Conservation (phyloP, 2,888 invertebrate genomes). For the Salticus scenicus region DNA sequence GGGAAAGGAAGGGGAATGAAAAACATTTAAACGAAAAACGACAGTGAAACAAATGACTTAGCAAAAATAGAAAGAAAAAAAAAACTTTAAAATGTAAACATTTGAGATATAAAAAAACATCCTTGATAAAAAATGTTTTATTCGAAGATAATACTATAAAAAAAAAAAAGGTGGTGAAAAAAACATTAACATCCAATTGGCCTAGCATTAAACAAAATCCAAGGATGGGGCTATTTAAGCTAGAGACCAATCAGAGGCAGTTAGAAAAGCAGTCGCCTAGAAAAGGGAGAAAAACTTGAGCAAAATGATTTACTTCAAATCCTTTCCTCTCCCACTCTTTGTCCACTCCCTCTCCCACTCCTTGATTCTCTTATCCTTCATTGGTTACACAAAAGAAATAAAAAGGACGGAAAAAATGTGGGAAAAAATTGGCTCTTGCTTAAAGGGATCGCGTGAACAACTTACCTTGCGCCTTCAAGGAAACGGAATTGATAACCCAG, state of each 20-base stretch:
- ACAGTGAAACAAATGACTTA: conserved; percentile 63
- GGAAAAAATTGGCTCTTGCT: conserved; percentile 47
- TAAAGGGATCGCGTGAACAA: conserved; percentile 66
- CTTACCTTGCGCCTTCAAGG: conserved; percentile 59
- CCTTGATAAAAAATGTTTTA: not conserved
- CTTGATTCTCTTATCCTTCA: conserved; percentile 60
- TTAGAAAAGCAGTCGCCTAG: conserved; percentile 63
- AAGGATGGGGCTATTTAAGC: conserved; percentile 64
- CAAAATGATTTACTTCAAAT: conserved; percentile 60
- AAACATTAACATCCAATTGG: conserved; percentile 69
- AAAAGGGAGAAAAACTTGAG: conserved; percentile 53
- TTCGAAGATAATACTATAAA: conserved; percentile 20
- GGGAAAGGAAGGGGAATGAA: not conserved
- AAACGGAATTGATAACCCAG: conserved; percentile 67
- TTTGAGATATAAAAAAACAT: conserved; percentile 16
- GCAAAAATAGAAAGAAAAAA: conserved; percentile 28
- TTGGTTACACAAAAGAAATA: conserved; percentile 64
- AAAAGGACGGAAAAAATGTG: conserved; percentile 42
- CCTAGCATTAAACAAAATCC: conserved; percentile 66
- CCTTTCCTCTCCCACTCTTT: conserved; percentile 25
- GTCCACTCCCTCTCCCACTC: not conserved
- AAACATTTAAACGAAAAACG: conserved; percentile 59
- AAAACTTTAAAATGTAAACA: conserved; percentile 37
- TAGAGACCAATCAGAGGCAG: conserved; percentile 62
- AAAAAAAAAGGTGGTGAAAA: conserved; percentile 48